Conservation (phyloP, 2,888 invertebrate genomes). For the Xestia xanthographa region DNA sequence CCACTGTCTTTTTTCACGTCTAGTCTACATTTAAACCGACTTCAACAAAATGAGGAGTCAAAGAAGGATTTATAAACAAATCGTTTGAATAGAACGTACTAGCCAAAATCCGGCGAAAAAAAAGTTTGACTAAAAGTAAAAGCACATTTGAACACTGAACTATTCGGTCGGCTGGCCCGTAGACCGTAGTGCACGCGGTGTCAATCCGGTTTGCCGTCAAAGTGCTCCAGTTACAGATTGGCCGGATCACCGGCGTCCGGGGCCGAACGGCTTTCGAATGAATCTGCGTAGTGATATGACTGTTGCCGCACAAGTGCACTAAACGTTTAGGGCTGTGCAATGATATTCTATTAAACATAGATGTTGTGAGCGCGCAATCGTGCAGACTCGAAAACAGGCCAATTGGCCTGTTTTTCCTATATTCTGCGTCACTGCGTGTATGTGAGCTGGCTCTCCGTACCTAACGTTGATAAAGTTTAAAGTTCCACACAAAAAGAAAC, state of each 20-base stretch:
- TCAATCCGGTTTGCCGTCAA: conserved; percentile 63
- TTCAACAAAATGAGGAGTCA: too few relatives aligned
- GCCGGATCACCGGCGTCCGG: conserved; percentile 49
- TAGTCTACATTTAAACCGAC: too few relatives aligned
- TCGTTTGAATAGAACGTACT: neutral
- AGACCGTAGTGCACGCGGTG: conserved; percentile 36
- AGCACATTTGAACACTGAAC: conserved; percentile 11
- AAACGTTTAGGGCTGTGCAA: neutral
- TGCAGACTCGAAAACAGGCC: too few relatives aligned
- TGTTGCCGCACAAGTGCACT: conserved; percentile 14
- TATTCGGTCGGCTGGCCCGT: conserved; percentile 18
- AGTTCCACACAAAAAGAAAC: too few relatives aligned
- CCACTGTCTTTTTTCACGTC: too few relatives aligned
- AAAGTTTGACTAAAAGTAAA: conserved; percentile 17
- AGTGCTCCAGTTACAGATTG: conserved; percentile 65
- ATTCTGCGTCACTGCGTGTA: too few relatives aligned
- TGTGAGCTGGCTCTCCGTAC: too few relatives aligned
- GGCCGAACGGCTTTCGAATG: conserved; percentile 64
- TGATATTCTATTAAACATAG: too few relatives aligned
- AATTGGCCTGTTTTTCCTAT: too few relatives aligned
- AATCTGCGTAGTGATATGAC: conserved; percentile 38
- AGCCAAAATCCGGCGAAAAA: neutral
- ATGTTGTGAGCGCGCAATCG: too few relatives aligned
- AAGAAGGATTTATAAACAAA: too few relatives aligned
- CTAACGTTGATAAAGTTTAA: too few relatives aligned